Base-by-base conservation (phyloP, 1,140 invertebrate genomes). In the Agraylea sexmaculata region DNA sequence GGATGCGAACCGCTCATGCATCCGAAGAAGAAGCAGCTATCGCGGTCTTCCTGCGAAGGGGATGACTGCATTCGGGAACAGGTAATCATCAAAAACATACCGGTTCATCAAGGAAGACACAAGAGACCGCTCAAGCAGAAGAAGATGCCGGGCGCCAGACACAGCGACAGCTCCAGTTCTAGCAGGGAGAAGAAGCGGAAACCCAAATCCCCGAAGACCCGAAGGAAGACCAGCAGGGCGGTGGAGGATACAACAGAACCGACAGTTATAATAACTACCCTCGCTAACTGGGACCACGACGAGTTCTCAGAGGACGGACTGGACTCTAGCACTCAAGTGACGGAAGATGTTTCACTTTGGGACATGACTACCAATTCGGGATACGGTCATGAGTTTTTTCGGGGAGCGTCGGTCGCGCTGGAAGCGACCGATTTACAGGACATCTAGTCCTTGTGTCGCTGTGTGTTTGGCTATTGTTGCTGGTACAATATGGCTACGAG, bases 381-480 rank as follows among this genome's bases (percentile, higher is more conserved):
- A 3, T 42, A 32, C 28, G 20, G 36, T 7, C 16, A 31, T 27
- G 64, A 66, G 62, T 66, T 67, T 67, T 67, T 66, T 67, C 64
- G 63, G 52, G 58, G 58, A 47, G 58, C 56, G 33, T 40, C 46
- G 62, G 59, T 59, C 59, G 62, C 57, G 58, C 60, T 55, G 57
- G 62, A 64, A 58, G 57, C 56, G 58, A 53, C 53, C 59, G 57
- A 52, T 38, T 45, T 44, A 40, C 60, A 57, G 55, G 56, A 56
- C 23, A 6, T 7, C 23, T 25, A 25, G 23, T n/a, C n/a, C n/a
- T n/a, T n/a, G 55, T 43, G 60, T 60, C 45, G 58, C 62, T 59
- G 58, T 62, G 43, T 60, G 59, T 51, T 56, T 62, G 49, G 55
- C 54, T 53, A 53, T 56, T 53, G 60, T 60, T 51, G 57, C 60